phyloP scores from a whole-genome alignment of 2,113 vertebrate species.

The Sinocyclocheilus rhinocerous region DNA sequence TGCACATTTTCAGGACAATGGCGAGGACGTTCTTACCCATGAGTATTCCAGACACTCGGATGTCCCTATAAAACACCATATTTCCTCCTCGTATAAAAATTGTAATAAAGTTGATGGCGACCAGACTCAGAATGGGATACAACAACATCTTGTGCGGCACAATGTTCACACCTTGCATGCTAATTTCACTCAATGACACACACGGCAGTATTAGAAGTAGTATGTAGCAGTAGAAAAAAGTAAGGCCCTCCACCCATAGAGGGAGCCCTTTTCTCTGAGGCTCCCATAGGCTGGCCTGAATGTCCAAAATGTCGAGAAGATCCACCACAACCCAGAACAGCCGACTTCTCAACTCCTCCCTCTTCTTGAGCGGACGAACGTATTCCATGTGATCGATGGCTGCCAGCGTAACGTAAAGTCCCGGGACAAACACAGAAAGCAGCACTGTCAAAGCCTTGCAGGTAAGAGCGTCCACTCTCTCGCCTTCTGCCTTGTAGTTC shows the following conservation, averaged over 20 bases:
- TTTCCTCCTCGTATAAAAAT: slow-evolving; percentile 61
- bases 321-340: slow-evolving; percentile 65
- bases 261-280: slow-evolving; percentile 61
- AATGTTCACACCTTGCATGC: slow-evolving; percentile 65
- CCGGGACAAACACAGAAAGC: slow-evolving; percentile 58
- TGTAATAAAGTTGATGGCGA: slow-evolving; percentile 61
- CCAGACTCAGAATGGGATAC: slow-evolving; percentile 64
- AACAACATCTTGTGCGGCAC: slow-evolving; percentile 65
- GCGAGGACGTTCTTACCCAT: slow-evolving; percentile 64
- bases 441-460: slow-evolving; percentile 61
- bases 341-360: slow-evolving; percentile 61
- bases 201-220: slow-evolving; percentile 62
- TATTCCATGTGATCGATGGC: slow-evolving; percentile 66
- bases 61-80: slow-evolving; percentile 60
- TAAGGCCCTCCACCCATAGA: slow-evolving; percentile 63
- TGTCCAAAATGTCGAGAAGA: slow-evolving; percentile 62
- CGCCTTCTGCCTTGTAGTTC: slow-evolving; percentile 63
- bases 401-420: slow-evolving; percentile 56
- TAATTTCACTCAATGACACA: slow-evolving; percentile 65
- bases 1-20: slow-evolving; percentile 58
- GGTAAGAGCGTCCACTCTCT: slow-evolving; percentile 44
- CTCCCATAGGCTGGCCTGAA: slow-evolving; percentile 65
- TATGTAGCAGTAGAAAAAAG: slow-evolving; percentile 66
- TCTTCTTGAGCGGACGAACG: slow-evolving; percentile 57
- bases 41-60: slow-evolving; percentile 59